Evolutionary conservation across 1,140 invertebrate genomes (phyloP), one percentile per base, ranked within the genome.

Genomic region (Ips typographus): DNA sequence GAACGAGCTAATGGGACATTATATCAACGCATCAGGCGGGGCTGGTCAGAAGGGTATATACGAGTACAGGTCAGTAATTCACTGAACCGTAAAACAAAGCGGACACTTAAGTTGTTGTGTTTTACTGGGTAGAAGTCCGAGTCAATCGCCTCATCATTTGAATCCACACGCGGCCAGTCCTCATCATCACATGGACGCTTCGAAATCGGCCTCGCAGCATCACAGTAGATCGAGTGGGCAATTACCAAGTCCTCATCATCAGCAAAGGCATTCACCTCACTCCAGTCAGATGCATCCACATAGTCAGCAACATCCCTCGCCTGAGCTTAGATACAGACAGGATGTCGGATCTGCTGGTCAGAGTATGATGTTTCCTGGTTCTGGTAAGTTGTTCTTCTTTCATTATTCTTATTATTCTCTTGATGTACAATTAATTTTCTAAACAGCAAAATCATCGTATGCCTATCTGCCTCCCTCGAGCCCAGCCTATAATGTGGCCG

Each of bases 1-100:
- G 22, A 82, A 72, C 38, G 84, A 86, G 66, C 85, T 87, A 77
- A 85, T 87, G 77, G 44, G 85, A 66, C 89, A 90, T 80, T 78
- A 88, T 64, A 85, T 85, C 22, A 80, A 85, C 39, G 81, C 85
- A 55, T 57, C 71, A 3, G 59, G 58, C n/a, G 67, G 64, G 40
- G 57, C 56, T 3, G 62, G 47, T 47, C 76, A 76, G 72, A 77
- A 75, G 66, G 60, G 64, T 62, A 55, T 80, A 7, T 86, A 86
- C 75, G 85, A 87, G 66, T 86, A 86, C 53, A 58, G 63, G 22
- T 22, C 22, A 22, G 22, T 49, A 49, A 49, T 8, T 8, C 22
- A 49, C 47, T 49, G 22, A 2, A 49, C 22, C 1, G 7, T 49
- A 1, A 49, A 7, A 49, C 22, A 49, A 8, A 22, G 7, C 47